Conservation (phyloP, 1,140 invertebrate species). For the Pseudomyrmex gracilis region DNA sequence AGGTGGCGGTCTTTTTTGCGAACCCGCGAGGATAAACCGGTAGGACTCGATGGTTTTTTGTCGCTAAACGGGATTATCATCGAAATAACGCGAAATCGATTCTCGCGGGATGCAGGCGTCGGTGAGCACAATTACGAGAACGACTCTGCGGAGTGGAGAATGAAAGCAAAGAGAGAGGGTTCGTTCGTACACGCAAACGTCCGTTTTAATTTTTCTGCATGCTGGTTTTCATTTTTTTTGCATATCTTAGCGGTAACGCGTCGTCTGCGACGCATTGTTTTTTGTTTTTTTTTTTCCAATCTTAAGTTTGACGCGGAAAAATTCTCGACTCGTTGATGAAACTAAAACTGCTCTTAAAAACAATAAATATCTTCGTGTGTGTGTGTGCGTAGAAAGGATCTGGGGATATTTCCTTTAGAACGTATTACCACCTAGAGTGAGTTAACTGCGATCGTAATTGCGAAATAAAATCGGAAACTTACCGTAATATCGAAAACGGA, state of each 20-base stretch:
- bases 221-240: background rate
- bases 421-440: background rate
- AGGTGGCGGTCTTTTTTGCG: slow-evolving; percentile 56
- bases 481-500: background rate
- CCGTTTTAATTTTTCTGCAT: slow-evolving; percentile 5
- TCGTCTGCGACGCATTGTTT: background rate
- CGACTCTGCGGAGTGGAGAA: background rate
- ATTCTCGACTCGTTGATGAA: background rate
- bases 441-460: background rate
- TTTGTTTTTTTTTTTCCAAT: background rate
- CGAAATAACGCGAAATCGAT: slow-evolving; percentile 60
- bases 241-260: background rate
- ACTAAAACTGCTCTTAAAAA: background rate
- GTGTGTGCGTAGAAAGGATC: too few species aligned
- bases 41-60: slow-evolving; percentile 27
- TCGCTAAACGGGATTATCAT: slow-evolving; percentile 11
- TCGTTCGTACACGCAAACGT: slow-evolving; percentile 32
- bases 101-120: slow-evolving; percentile 31
- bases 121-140: slow-evolving; percentile 23
- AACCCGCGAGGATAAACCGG: slow-evolving; percentile 28
- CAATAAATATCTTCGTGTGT: too few species aligned
- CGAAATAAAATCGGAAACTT: slow-evolving; percentile 28
- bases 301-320: background rate
- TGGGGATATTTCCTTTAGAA: background rate
- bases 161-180: background rate